These are phyloP conservation scores for Spatula versicolor DNA, from an alignment of 2,797 vertebrate genomes.

Conservation along the genomic window DNA sequence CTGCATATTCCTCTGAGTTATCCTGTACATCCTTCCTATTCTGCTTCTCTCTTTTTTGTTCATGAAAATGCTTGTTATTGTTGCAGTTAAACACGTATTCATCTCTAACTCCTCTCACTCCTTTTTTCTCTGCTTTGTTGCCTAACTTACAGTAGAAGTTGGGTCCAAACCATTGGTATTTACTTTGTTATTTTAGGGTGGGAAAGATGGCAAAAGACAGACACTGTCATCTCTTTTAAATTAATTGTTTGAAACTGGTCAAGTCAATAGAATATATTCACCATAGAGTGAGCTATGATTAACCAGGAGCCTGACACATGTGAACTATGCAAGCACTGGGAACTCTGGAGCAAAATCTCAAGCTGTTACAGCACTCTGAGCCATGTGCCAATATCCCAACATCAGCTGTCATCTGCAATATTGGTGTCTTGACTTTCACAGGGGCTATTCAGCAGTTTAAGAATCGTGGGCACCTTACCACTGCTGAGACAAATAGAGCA, in stretches of 20 bases:
- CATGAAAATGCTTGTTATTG: neutral
- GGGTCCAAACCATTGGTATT: neutral
- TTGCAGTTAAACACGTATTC: neutral
- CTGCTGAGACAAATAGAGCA: slow-evolving; percentile 75
- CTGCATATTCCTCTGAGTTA: neutral
- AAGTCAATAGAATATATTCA: neutral
- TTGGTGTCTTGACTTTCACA: slow-evolving; percentile 45
- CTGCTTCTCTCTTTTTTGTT: neutral
- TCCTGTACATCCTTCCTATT: neutral
- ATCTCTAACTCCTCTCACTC: neutral
- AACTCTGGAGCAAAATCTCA: slow-evolving; percentile 33
- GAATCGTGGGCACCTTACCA: slow-evolving; percentile 46
- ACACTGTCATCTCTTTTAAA: neutral
- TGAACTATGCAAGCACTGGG: slow-evolving; percentile 10
- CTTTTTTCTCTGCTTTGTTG: neutral
- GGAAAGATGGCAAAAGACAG: neutral
- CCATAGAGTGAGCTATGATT: slow-evolving; percentile 25
- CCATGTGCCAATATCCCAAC: neutral
- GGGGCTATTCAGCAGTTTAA: slow-evolving; percentile 47
- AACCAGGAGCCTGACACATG: slow-evolving; percentile 39
- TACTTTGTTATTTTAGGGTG: neutral
- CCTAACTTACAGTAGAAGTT: neutral
- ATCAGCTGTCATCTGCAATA: slow-evolving; percentile 25
- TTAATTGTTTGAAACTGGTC: neutral
- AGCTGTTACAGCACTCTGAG: neutral